Base-by-base conservation (phyloP, 2,797 vertebrate species). In the Mus caroli region DNA sequence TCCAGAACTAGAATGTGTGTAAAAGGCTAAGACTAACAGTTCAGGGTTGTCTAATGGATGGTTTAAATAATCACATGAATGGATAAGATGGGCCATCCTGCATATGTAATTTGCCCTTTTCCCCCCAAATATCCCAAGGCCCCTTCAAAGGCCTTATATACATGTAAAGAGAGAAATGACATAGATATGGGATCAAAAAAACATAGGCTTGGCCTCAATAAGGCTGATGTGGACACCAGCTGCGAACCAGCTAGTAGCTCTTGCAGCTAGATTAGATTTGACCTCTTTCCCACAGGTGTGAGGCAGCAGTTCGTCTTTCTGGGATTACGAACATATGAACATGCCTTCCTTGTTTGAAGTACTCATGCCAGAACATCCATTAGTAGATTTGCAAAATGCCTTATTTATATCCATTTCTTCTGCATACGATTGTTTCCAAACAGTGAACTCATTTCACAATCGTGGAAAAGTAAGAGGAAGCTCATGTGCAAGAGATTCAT, bases 351-450 rank as follows among this genome's bases (percentile, higher is more conserved):
- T 79, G n/a, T 84, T 62, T 91, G 31, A 92, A 92, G 71, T 91
- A 56, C 40, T 93, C 95, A 34, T 97, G 62, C 83, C 90, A 95
- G 76, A 94, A 88, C 19, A 82, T 85, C 58, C 90, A 95, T 94
- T 95, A 95, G 90, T 80, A 50, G 76, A 84, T 78, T 92, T 96
- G 75, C 31, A 76, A 50, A 86, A 90, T 93, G 77, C 50, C 78
- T 85, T 94, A 46, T 89, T 96, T 95, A 91, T 76, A 34, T 40
- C 40, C 11, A 6, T 77, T 80, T 97, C 91, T 77, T 43, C 46
- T 43, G 92, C 8, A 92, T 54, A 88, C 92, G 60, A 82, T 75
- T 92, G 77, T 50, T 31, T 91, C 40, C 69, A 94, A 95, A 84
- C 24, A 95, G 58, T n/a, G 50, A 92, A 94, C 14, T 93, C 62